Percentiles rank a stretch among this genome's conserved stretches.
phyloP scores from a whole-genome alignment of 2,113 vertebrate species.

The Axis porcinus region DNA sequence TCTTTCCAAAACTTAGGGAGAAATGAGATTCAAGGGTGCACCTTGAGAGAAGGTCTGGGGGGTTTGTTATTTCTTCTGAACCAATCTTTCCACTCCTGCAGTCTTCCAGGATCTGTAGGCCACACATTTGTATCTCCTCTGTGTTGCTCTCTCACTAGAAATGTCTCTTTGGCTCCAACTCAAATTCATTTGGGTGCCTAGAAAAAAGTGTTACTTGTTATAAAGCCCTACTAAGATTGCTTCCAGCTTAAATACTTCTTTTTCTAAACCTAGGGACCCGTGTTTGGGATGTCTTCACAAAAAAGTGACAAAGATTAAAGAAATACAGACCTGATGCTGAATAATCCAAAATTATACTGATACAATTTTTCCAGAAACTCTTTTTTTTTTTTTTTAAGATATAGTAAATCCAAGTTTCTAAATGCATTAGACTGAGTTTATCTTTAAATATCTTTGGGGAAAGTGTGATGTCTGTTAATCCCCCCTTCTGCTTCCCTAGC shows the following conservation, averaged over 20 bases:
- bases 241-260: slow-evolving; percentile 72
- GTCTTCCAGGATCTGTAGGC: slow-evolving; percentile 55
- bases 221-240: slow-evolving; percentile 74
- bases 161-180: slow-evolving; percentile 75
- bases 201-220: slow-evolving; percentile 76
- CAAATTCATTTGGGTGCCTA: slow-evolving; percentile 76
- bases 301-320: slow-evolving; percentile 79
- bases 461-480: slow-evolving; percentile 75
- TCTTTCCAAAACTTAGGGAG: neutral
- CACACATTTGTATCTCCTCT: slow-evolving; percentile 67
- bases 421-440: slow-evolving; percentile 78
- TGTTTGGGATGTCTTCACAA: slow-evolving; percentile 69
- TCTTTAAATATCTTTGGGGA: slow-evolving; percentile 76
- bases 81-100: neutral
- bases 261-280: slow-evolving; percentile 64
- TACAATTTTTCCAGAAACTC: slow-evolving; percentile 69
- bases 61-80: slow-evolving; percentile 16
- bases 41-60: neutral
- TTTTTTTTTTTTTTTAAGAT: slow-evolving; percentile 75
- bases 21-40: neutral
- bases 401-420: slow-evolving; percentile 76
- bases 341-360: slow-evolving; percentile 76
- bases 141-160: slow-evolving; percentile 68
- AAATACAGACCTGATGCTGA: slow-evolving; percentile 69
- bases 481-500: slow-evolving; percentile 77